phyloP scores from a whole-genome alignment of 1,140 invertebrate genomes.

The Diabrotica undecimpunctata region DNA sequence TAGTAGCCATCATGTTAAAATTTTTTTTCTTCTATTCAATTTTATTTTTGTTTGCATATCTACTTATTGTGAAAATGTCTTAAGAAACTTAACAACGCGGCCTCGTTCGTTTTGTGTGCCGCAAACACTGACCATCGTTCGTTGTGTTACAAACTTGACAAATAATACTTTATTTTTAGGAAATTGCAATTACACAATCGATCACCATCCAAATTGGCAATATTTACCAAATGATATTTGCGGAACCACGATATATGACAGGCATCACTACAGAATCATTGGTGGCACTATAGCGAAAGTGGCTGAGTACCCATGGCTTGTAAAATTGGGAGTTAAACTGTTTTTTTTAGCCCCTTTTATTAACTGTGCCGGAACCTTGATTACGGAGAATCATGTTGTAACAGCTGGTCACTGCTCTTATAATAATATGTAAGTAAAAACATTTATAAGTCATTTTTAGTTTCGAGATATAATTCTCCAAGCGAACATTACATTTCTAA shows the following conservation, averaged over 20 bases:
- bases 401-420: slow-evolving; percentile 63
- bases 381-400: slow-evolving; percentile 57
- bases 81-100: too few relatives aligned
- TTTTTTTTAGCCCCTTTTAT: slow-evolving; percentile 40
- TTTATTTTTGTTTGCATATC: too few relatives aligned
- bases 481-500: too few relatives aligned
- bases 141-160: too few relatives aligned
- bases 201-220: slow-evolving; percentile 1
- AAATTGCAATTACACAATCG: background rate
- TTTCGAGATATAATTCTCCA: too few relatives aligned
- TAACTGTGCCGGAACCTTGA: slow-evolving; percentile 62
- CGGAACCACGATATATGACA: slow-evolving; percentile 3
- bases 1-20: too few relatives aligned
- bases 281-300: slow-evolving; percentile 48
- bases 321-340: slow-evolving; percentile 63
- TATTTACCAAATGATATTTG: slow-evolving; percentile 18
- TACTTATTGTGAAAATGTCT: too few relatives aligned
- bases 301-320: slow-evolving; percentile 54
- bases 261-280: slow-evolving; percentile 41
- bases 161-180: background rate
- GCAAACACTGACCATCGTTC: too few relatives aligned
- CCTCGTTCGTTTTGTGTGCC: too few relatives aligned
- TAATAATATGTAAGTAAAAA: background rate
- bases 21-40: too few relatives aligned
- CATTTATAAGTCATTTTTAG: too few relatives aligned